Conservation (phyloP, 2,113 vertebrate species). For the Megalops atlanticus region DNA sequence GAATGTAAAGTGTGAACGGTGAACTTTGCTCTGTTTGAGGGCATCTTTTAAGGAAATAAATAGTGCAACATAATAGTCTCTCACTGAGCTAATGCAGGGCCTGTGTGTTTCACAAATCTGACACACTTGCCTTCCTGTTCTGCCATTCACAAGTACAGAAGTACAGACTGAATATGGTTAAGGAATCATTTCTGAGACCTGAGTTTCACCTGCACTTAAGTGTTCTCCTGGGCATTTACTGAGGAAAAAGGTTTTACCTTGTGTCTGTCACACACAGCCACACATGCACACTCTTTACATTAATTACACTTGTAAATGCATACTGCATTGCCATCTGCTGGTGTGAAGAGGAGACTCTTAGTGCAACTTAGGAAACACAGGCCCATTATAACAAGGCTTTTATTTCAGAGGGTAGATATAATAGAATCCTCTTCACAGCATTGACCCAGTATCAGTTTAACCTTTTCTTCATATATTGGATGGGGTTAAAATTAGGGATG, state of each 20-base stretch:
- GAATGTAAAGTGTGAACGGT: not conserved
- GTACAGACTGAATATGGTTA: not conserved
- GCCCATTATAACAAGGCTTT: not conserved
- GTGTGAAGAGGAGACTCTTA: not conserved
- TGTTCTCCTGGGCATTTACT: not conserved
- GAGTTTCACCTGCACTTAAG: not conserved
- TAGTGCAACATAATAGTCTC: not conserved
- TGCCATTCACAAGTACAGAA: not conserved
- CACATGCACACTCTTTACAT: not conserved
- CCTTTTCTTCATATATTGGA: not conserved
- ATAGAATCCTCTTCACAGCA: too few relatives aligned
- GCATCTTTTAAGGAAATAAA: not conserved
- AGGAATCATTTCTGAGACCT: not conserved
- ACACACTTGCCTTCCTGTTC: not conserved
- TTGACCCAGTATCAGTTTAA: not conserved
- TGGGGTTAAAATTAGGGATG: too few relatives aligned
- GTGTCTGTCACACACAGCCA: not conserved
- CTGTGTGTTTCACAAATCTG: not conserved
- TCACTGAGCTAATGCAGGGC: not conserved
- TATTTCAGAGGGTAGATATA: not conserved
- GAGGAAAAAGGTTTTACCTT: not conserved
- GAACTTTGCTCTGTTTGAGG: not conserved
- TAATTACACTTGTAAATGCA: not conserved
- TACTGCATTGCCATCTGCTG: conserved; percentile 38
- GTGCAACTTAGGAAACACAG: not conserved